phyloP scores from a whole-genome alignment of 2,113 vertebrate genomes.

The Tympanuchus pallidicinctus region DNA sequence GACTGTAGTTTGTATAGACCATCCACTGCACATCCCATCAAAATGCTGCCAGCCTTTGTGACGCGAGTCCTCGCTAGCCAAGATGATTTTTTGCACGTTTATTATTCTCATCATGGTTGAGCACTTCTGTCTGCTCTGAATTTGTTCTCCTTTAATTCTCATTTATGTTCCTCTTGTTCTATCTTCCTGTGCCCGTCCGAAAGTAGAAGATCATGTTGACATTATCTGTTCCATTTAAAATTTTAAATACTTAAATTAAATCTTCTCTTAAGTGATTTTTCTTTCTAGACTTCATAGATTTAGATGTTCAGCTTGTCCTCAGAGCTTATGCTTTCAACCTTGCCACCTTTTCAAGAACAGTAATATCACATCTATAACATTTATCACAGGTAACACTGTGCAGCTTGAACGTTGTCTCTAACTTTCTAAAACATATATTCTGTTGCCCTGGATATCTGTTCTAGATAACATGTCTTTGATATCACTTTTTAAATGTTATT shows the following conservation, averaged over 20 bases:
- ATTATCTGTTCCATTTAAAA: conserved; percentile 71
- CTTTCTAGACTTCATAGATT: conserved; percentile 55
- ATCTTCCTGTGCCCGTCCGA: conserved; percentile 59
- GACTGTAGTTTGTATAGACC: background rate
- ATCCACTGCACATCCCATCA: background rate
- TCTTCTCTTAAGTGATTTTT: conserved; percentile 64
- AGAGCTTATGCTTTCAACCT: conserved; percentile 67
- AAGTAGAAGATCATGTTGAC: conserved; percentile 68
- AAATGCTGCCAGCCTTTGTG: conserved; percentile 20
- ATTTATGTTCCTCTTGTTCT: conserved; percentile 66
- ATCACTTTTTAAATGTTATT: conserved; percentile 55
- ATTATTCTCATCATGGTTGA: conserved; percentile 66
- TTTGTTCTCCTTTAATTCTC: conserved; percentile 72
- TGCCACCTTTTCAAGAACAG: conserved; percentile 61
- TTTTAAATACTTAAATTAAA: conserved; percentile 74
- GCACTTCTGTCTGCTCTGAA: conserved; percentile 60
- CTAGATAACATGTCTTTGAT: conserved; percentile 44
- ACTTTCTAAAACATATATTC: conserved; percentile 1
- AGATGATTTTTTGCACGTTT: conserved; percentile 39
- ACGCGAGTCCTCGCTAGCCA: conserved; percentile 25
- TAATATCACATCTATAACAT: conserved; percentile 52
- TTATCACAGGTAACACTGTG: conserved; percentile 35
- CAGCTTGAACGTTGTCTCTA: conserved; percentile 35
- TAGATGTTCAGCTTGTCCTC: conserved; percentile 58
- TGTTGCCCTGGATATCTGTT: conserved; percentile 3